These are phyloP conservation scores for Rhinopomastus cyanomelas DNA, from an alignment of 2,113 vertebrate species.

Conservation along the genomic window DNA sequence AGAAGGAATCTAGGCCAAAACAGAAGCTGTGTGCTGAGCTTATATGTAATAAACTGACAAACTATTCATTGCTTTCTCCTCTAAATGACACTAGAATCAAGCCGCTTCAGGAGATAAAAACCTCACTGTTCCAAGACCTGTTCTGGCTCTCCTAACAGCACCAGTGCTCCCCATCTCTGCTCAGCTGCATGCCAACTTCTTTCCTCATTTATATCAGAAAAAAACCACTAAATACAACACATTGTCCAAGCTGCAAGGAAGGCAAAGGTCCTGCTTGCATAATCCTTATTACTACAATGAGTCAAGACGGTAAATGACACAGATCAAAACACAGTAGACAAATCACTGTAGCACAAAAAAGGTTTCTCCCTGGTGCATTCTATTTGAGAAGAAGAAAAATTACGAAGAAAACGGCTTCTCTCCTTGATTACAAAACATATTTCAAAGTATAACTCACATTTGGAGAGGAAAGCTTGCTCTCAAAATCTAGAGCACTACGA, in stretches of 20 bases:
- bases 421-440: background rate
- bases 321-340: background rate
- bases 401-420: background rate
- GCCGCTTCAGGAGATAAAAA: background rate
- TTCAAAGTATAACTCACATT: background rate
- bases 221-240: background rate
- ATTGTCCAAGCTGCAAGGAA: background rate
- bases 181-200: background rate
- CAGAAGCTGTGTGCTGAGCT: background rate
- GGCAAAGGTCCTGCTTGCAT: background rate
- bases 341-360: background rate
- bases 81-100: background rate
- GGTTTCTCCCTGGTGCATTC: background rate
- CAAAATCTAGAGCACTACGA: background rate
- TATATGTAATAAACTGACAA: background rate
- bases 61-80: background rate
- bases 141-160: background rate
- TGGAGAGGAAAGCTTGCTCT: background rate
- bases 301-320: background rate
- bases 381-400: background rate
- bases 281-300: background rate
- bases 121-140: background rate
- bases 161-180: background rate
- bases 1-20: background rate
- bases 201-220: background rate